Base-by-base conservation (phyloP, 2,797 vertebrate genomes). In the Melanitta fusca region DNA sequence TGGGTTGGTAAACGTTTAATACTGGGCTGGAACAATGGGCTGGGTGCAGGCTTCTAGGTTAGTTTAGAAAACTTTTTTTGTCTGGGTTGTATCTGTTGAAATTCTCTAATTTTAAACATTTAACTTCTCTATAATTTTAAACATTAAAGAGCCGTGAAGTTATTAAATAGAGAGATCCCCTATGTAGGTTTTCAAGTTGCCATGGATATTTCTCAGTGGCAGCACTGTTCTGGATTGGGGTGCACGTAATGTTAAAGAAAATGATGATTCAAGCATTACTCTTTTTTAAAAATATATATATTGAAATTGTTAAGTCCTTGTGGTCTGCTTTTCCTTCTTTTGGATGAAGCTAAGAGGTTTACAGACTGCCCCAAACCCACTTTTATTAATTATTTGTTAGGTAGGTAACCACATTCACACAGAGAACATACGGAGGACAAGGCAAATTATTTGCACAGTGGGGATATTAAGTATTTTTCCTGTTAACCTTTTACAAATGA, bases 131-230 rank as follows among this genome's bases (percentile, higher is more conserved):
- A 6, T 78, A 57, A 87, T 92, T 94, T 91, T 51, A 70, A 86
- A 53, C 47, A 45, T 45, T 74, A 21, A 69, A 75, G 34, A 0
- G 0, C 82, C 45, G 38, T 41, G 11, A 77, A 81, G 65, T 88
- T 84, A 66, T 94, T 86, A 89, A 87, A 54, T 71, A 77, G 77
- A 93, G 68, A 72, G 60, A 43, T 28, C 24, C 58, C 45, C 47
- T 88, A 2, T 45, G 43, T 64, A 34, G 93, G 53, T 89, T 90
- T 94, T 85, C 47, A 58, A 0, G 69, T 91, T 92, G 57, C 81
- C 68, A 56, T 74, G 79, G 86, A 38, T 93, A 79, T 94, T 88
- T 91, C 74, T 85, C 64, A 91, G 2, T 65, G 94, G 57, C 74
- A 90, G 49, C 45, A 10, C 34, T 51, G 28, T 71, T 38, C 24